Evolutionary conservation across 2,888 invertebrate species (phyloP).

Genomic region (Idaea aversata): DNA sequence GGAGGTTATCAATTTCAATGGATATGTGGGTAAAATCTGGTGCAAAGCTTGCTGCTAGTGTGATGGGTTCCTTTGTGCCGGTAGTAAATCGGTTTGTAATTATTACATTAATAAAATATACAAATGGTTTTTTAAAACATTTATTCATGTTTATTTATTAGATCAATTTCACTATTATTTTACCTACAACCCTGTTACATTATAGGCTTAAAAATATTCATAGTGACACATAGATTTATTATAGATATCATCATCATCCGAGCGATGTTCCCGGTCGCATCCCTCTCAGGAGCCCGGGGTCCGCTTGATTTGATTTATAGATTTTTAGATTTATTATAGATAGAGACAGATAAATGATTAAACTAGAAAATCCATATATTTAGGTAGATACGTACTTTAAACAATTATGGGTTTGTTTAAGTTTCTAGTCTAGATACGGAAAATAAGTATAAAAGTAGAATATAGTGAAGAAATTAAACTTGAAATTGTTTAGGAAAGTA

Average conservation of each 20-base stretch:
- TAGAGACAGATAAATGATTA: neutral
- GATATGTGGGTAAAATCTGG: too few species aligned
- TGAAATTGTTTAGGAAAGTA: neutral
- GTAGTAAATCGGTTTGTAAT: too few species aligned
- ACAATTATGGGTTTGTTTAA: neutral
- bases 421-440: neutral
- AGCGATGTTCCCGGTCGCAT: too few species aligned
- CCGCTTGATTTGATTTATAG: too few species aligned
- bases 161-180: slow-evolving; percentile 34
- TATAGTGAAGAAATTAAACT: neutral
- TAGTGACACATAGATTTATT: slow-evolving; percentile 25
- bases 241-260: too few species aligned
- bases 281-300: too few species aligned
- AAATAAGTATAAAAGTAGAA: neutral
- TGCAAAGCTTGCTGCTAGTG: too few species aligned
- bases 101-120: slow-evolving; percentile 10
- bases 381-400: neutral
- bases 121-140: slow-evolving; percentile 42
- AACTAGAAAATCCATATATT: neutral
- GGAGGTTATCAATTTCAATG: too few species aligned
- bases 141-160: slow-evolving; percentile 60
- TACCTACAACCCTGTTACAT: slow-evolving; percentile 63
- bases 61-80: too few species aligned
- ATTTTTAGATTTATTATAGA: slow-evolving; percentile 15
- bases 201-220: slow-evolving; percentile 29